Conservation (phyloP, 2,888 invertebrate genomes). For the Trachelus troglodyta region DNA sequence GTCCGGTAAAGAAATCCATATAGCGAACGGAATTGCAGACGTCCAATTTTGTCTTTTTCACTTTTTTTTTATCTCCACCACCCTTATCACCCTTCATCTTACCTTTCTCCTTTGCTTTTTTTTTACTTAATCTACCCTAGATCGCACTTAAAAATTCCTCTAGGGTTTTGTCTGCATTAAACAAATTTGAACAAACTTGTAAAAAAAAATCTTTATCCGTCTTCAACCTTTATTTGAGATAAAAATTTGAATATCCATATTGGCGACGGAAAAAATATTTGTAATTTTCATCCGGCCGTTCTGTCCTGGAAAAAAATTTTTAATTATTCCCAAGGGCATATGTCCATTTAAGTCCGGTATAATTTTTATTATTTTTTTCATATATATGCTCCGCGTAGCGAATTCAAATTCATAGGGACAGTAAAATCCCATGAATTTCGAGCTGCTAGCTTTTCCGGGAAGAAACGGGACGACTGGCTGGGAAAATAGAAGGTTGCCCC, state of each 20-base stretch:
- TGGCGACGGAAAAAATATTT: no score
- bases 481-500: conserved; percentile 6
- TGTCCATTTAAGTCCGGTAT: no score
- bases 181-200: no score
- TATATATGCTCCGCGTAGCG: not conserved
- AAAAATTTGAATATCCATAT: no score
- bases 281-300: no score
- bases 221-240: no score
- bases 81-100: not conserved
- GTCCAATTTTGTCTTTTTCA: not conserved
- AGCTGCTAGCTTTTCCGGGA: not conserved
- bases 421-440: not conserved
- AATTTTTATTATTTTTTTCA: not conserved
- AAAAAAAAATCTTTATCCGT: no score
- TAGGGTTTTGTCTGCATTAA: no score
- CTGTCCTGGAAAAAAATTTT: no score
- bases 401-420: not conserved
- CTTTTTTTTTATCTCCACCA: not conserved
- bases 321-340: no score
- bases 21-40: conserved; percentile 41
- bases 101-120: not conserved
- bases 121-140: not conserved
- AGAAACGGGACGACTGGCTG: not conserved
- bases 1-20: conserved; percentile 34
- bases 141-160: no score